These are phyloP conservation scores for Sinhomidia bicolor DNA, from an alignment of 2,888 invertebrate species.

Conservation along the genomic window DNA sequence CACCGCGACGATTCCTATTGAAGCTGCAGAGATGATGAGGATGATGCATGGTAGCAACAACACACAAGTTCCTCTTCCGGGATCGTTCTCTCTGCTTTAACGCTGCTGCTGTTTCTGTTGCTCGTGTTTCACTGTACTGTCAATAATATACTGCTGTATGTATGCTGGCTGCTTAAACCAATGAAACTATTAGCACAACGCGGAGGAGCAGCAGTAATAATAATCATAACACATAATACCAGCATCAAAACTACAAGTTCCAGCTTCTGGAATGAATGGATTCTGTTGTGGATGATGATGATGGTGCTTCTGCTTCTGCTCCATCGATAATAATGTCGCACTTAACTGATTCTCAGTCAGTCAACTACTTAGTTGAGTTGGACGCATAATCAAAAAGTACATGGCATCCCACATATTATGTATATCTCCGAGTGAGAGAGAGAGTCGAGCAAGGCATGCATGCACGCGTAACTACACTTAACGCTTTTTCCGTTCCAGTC, in stretches of 20 bases:
- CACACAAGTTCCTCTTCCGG: conserved; percentile 72
- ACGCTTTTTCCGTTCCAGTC: conserved; percentile 39
- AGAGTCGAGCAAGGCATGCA: not conserved
- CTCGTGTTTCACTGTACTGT: no score
- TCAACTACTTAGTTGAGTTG: no score
- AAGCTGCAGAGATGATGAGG: conserved; percentile 59
- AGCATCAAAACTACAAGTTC: conserved; percentile 52
- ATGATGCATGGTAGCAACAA: conserved; percentile 70
- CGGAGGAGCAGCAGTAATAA: conserved; percentile 22
- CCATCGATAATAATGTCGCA: conserved; percentile 54
- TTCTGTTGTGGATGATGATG: conserved; percentile 41
- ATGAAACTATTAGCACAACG: conserved; percentile 56
- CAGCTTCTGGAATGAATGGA: conserved; percentile 72
- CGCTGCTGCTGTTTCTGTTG: conserved; percentile 21
- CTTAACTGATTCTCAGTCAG: conserved; percentile 46
- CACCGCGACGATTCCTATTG: conserved; percentile 62
- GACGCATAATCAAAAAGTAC: no score
- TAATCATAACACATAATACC: conserved; percentile 26
- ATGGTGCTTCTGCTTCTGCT: conserved; percentile 27
- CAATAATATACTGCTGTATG: no score
- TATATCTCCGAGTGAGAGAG: not conserved
- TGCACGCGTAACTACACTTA: conserved; percentile 46
- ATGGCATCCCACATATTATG: no score
- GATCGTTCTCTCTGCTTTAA: conserved; percentile 41
- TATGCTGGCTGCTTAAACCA: conserved; percentile 33